Conservation (phyloP, 1,140 invertebrate genomes). For the Drosophila kohkoa region DNA sequence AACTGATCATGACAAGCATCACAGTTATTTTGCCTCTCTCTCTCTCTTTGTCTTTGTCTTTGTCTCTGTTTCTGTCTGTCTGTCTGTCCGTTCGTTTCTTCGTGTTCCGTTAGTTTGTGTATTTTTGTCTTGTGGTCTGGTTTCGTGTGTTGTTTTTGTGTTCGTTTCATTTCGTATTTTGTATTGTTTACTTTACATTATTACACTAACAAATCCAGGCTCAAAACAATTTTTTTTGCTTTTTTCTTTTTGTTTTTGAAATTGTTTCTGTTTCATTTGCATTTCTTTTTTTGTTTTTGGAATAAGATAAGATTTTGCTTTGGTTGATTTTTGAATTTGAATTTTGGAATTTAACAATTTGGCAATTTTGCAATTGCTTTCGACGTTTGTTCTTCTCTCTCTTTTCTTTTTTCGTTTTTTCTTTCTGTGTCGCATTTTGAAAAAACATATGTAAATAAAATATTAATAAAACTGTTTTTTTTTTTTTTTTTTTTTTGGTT, state of each 20-base stretch:
- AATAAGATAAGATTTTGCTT: slow-evolving; percentile 31
- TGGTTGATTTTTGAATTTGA: slow-evolving; percentile 6
- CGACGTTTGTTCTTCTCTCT: background rate
- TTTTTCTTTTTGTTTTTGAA: slow-evolving; percentile 20
- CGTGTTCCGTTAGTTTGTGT: slow-evolving; percentile 17
- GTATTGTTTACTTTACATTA: slow-evolving; percentile 61
- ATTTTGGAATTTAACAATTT: slow-evolving; percentile 31
- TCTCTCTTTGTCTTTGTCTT: background rate
- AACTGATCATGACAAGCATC: background rate
- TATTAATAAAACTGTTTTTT: slow-evolving; percentile 47
- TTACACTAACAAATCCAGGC: slow-evolving; percentile 85
- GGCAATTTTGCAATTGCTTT: slow-evolving; percentile 17
- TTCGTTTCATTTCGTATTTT: slow-evolving; percentile 40
- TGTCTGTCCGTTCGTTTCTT: background rate
- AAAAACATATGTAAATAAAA: slow-evolving; percentile 53
- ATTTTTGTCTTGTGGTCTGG: slow-evolving; percentile 20
- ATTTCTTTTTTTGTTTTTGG: slow-evolving; percentile 12
- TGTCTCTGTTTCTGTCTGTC: background rate
- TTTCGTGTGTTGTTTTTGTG: slow-evolving; percentile 43
- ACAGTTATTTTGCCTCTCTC: background rate
- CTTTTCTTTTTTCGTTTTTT: slow-evolving; percentile 5
- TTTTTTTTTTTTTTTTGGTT: slow-evolving; percentile 29
- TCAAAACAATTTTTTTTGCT: slow-evolving; percentile 77
- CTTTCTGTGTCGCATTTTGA: slow-evolving; percentile 22
- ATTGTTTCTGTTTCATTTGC: slow-evolving; percentile 47